phyloP scores from a whole-genome alignment of 1,140 invertebrate genomes.

The Hylaeus volcanicus region DNA sequence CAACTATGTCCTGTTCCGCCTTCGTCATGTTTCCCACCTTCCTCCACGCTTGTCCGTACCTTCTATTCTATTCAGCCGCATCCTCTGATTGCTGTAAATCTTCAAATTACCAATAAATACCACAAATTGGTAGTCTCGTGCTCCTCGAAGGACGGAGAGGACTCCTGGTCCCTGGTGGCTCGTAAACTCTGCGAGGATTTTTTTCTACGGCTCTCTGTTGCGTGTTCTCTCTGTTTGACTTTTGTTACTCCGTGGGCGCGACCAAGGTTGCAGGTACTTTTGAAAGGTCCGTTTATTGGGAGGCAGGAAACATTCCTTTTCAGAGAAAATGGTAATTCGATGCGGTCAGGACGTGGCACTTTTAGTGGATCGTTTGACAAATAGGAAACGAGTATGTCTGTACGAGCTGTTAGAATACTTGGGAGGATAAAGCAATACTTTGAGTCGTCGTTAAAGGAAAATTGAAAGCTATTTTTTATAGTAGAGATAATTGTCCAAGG shows the following conservation, averaged over 20 bases:
- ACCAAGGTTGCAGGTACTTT: background rate
- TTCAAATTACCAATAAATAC: constrained; percentile 73
- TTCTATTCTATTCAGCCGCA: constrained; percentile 22
- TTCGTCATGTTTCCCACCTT: constrained; percentile 51
- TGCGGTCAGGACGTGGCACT: background rate
- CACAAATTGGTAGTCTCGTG: constrained; percentile 67
- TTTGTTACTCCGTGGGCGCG: background rate
- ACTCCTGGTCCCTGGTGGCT: constrained; percentile 56
- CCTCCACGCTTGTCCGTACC: constrained; percentile 10
- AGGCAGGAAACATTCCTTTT: background rate
- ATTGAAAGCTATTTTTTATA: too few relatives aligned
- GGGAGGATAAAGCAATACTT: too few relatives aligned
- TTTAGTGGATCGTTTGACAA: too few relatives aligned
- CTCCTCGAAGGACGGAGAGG: constrained; percentile 47
- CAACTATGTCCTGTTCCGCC: constrained; percentile 68
- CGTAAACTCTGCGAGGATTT: constrained; percentile 36
- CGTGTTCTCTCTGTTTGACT: too few relatives aligned
- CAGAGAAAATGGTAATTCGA: background rate
- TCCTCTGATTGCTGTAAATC: constrained; percentile 59
- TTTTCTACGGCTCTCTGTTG: background rate
- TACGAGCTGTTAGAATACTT: too few relatives aligned
- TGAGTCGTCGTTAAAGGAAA: too few relatives aligned
- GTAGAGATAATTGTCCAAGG: too few relatives aligned
- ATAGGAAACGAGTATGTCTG: too few relatives aligned
- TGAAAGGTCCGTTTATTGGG: background rate